phyloP scores from a whole-genome alignment of 2,888 invertebrate genomes.

The Macropis europaea region DNA sequence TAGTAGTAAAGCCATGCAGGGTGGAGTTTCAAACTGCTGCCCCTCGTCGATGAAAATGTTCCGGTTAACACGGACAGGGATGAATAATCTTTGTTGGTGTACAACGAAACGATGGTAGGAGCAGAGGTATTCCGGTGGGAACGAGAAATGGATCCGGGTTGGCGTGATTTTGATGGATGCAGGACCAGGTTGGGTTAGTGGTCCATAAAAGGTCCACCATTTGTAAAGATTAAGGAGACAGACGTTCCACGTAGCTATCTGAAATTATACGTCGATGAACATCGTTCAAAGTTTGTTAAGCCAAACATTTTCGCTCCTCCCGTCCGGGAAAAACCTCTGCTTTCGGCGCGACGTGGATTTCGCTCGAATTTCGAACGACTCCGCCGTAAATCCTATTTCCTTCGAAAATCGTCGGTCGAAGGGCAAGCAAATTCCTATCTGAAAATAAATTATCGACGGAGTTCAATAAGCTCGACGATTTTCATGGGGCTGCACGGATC shows the following conservation, averaged over 20 bases:
- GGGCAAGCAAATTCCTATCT: slow-evolving; percentile 19
- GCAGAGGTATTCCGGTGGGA: slow-evolving; percentile 9
- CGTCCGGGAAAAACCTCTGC: too few species aligned
- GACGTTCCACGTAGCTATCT: not conserved
- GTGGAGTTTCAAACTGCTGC: not conserved
- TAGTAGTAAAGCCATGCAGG: too few species aligned
- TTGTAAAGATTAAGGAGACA: slow-evolving; percentile 51
- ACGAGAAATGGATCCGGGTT: slow-evolving; percentile 40
- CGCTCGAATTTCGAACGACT: not conserved
- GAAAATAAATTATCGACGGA: slow-evolving; percentile 31
- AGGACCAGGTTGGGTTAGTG: slow-evolving; percentile 35
- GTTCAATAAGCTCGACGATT: slow-evolving; percentile 31
- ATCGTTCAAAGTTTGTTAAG: not conserved
- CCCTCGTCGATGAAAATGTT: slow-evolving; percentile 7
- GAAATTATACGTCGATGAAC: slow-evolving; percentile 1
- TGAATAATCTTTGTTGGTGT: slow-evolving; percentile 47
- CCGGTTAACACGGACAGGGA: slow-evolving; percentile 7
- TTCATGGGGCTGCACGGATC: slow-evolving; percentile 3
- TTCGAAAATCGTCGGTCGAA: not conserved
- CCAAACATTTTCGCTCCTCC: not conserved
- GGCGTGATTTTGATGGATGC: slow-evolving; percentile 61
- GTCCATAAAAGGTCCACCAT: slow-evolving; percentile 46
- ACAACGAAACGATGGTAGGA: slow-evolving; percentile 5
- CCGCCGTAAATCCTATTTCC: slow-evolving; percentile 6
- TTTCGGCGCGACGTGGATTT: not conserved